These are phyloP conservation scores for Leontocebus nigricollis DNA, from an alignment of 2,797 vertebrate genomes.

Conservation along the genomic window DNA sequence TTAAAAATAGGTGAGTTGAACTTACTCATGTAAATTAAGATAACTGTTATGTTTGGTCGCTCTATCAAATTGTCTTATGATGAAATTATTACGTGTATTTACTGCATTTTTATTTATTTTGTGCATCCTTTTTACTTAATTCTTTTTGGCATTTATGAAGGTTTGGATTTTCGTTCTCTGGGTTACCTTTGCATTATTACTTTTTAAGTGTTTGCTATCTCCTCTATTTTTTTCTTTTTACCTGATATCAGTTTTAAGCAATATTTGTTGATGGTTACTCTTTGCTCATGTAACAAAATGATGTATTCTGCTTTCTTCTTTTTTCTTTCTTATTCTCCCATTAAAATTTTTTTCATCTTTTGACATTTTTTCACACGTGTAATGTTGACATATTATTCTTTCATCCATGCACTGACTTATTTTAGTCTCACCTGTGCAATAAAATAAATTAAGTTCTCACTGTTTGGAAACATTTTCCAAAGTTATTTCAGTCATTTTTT, in stretches of 20 bases:
- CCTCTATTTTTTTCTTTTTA: neutral
- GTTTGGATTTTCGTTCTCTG: neutral
- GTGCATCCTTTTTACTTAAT: neutral
- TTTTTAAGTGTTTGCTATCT: neutral
- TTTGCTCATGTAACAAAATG: neutral
- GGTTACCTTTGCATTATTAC: neutral
- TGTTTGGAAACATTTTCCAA: neutral
- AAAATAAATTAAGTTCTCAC: neutral
- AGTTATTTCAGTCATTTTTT: neutral
- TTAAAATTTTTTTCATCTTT: neutral
- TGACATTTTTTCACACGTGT: neutral
- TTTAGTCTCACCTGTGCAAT: neutral
- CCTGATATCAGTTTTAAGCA: neutral
- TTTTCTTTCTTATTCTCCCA: neutral
- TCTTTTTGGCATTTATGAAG: neutral
- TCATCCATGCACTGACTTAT: neutral
- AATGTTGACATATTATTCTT: neutral
- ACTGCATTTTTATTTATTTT: neutral
- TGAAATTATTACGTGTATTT: neutral
- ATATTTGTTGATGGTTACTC: neutral
- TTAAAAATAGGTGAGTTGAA: neutral
- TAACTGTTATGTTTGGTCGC: neutral
- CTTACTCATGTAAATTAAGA: neutral
- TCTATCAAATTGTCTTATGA: neutral
- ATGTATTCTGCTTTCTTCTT: neutral